Percentiles rank a stretch among this genome's conserved stretches.
These are phyloP conservation scores for Drosophila kikkawai DNA, from an alignment of 1,140 invertebrate species.

Conservation along the genomic window DNA sequence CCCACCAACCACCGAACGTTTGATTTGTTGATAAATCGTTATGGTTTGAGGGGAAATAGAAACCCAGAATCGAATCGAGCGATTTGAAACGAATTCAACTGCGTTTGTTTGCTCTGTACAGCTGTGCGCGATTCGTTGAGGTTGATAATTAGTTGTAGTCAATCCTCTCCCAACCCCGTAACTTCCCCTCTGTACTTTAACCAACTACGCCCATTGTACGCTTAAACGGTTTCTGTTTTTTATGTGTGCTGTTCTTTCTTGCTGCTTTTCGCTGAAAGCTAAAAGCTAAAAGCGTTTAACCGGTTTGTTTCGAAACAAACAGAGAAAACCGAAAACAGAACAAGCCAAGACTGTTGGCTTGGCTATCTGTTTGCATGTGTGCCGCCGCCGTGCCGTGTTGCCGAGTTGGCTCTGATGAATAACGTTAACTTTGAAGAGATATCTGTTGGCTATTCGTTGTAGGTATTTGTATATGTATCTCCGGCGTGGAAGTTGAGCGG, in stretches of 20 bases:
- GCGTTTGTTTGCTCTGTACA: constrained; percentile 48
- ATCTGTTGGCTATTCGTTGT: constrained; percentile 28
- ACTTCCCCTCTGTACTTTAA: constrained; percentile 25
- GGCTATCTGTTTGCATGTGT: constrained; percentile 30
- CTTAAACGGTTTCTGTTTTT: constrained; percentile 71
- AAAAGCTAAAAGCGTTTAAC: constrained; percentile 66
- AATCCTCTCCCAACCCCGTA: constrained; percentile 4
- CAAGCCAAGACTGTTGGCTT: constrained; percentile 36
- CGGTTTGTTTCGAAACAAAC: constrained; percentile 77
- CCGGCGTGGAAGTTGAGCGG: constrained; percentile 1
- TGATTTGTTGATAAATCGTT: constrained; percentile 47
- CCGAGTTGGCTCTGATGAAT: constrained; percentile 51
- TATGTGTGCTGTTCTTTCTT: constrained; percentile 37
- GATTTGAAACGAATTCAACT: constrained; percentile 19
- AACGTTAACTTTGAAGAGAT: constrained; percentile 48
- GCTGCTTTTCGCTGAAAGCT: constrained; percentile 41
- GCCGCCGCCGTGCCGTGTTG: constrained; percentile 4
- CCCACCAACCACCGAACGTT: constrained; percentile 12
- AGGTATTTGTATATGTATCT: constrained; percentile 7
- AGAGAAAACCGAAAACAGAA: constrained; percentile 69
- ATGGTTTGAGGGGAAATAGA: constrained; percentile 36
- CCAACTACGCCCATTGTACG: constrained; percentile 64
- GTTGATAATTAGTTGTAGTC: constrained; percentile 70
- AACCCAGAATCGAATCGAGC: constrained; percentile 17
- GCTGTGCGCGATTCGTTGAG: constrained; percentile 67